Evolutionary conservation across 1,140 invertebrate species (phyloP), one percentile per base, ranked within the genome.

Genomic region (Zeugodacus cucurbitae): DNA sequence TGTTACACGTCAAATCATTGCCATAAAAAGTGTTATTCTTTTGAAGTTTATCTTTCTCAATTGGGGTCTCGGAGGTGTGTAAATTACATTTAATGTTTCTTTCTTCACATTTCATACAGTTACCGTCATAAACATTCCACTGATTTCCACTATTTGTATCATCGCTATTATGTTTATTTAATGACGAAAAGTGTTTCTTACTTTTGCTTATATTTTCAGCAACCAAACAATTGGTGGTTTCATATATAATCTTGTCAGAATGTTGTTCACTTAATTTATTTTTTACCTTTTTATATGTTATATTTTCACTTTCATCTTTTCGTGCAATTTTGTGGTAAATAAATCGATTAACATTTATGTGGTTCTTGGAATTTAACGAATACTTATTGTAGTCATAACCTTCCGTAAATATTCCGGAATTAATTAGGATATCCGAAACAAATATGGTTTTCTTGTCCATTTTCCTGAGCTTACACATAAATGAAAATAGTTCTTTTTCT

Each of bases 401-500:
- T 29, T 91, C 90, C 62, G 90, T 89, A 14, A 91, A 91, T 87
- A 91, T 89, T 41, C 89, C 90, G 26, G 90, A 89, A 70, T 91
- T 91, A 67, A 91, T 91, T 7, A 91, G 70, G 5, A 91, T 90
- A 89, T 91, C 90, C 57, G 90, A 91, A 86, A 91, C 90, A 70
- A 91, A 91, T 78, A 91, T 89, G 44, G 90, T 89, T 85, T 90
- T 91, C 87, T 91, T 91, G 70, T 90, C 90, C 64, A 88, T 89
- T 88, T 91, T 91, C 59, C 91, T 91, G 10, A 91, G 86, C 87
- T 91, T 91, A 87, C 90, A 91, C 90, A 91, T 91, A 4, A 91
- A 87, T 0, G 90, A 90, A 41, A 91, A 91, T 22, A 91, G 89
- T 88, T 91, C 90, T 44, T 90, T 91, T 78, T 91, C 90, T 26